Evolutionary conservation across 2,113 vertebrate genomes (phyloP), one percentile per base, ranked within the genome.

Genomic region (Chunga burmeisteri): DNA sequence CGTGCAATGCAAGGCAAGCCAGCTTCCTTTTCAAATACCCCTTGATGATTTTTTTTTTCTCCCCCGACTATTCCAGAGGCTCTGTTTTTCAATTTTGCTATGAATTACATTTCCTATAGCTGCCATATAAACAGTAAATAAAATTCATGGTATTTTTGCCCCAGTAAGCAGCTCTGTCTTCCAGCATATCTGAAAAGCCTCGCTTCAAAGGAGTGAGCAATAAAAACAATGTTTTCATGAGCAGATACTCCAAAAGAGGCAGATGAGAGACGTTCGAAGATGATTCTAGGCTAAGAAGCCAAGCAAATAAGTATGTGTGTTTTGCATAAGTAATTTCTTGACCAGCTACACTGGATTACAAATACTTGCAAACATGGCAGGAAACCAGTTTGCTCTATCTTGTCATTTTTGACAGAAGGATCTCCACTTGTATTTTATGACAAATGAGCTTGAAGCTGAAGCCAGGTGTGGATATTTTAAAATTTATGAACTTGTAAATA

Each of bases 401-500:
- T 62, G 78, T 65, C 67, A 66, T 59, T 91, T 77, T 68, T 93
- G 92, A 92, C 90, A 96, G 75, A 42, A 90, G 40, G 59, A 83
- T 93, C 93, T 92, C 83, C 67, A 68, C 83, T 96, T 90, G 49
- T 68, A 55, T 91, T 95, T 95, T 83, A 87, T 78, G 91, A 97
- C 75, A 93, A 97, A 96, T n/a, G 52, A 85, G 85, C 67, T 96
- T 78, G 68, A 90, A 88, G 86, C 47, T 32, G 49, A 91, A 96
- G 79, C 58, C 95, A 96, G 95, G 88, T 96, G 88, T 92, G 77
- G 74, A 75, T 80, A 52, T 81, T 97, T 95, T 88, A 94, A 95
- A 97, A 97, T 95, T 92, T 92, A 97, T 95, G 90, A 97, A 96
- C 88, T 90, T 96, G 89, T 95, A 97, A 98, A 96, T 83, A 18